phyloP scores from a whole-genome alignment of 2,888 invertebrate species.

The Scaptomyza caliginosa region DNA sequence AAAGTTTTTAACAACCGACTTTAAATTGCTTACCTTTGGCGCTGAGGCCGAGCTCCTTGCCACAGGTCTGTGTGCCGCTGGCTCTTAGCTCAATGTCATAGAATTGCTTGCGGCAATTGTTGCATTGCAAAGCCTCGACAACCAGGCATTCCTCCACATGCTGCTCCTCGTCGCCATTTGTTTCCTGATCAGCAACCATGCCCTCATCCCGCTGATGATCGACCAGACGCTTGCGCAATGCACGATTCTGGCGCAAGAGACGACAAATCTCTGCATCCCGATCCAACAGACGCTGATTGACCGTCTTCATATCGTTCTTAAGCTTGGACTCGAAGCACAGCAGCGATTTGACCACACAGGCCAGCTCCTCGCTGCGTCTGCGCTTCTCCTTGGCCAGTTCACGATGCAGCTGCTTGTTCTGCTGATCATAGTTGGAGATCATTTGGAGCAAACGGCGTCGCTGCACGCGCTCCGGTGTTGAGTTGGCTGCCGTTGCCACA shows the following conservation, averaged over 20 bases:
- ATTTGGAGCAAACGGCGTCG: constrained; percentile 80
- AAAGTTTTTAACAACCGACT: too few species aligned
- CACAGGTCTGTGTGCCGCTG: constrained; percentile 78
- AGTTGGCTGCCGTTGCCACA: constrained; percentile 33
- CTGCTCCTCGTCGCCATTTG: constrained; percentile 49
- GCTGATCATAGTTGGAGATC: constrained; percentile 81
- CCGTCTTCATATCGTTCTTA: constrained; percentile 83
- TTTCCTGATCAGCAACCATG: constrained; percentile 61
- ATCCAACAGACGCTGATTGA: constrained; percentile 81
- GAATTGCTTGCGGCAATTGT: constrained; percentile 83
- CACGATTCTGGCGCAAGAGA: constrained; percentile 79
- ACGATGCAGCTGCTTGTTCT: constrained; percentile 81
- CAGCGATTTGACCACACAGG: constrained; percentile 83
- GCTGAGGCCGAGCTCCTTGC: constrained; percentile 67
- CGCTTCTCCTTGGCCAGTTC: constrained; percentile 83
- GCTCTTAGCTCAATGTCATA: constrained; percentile 82
- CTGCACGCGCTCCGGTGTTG: constrained; percentile 71
- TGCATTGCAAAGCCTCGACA: constrained; percentile 83
- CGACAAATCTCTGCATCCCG: constrained; percentile 83
- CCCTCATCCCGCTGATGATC: constrained; percentile 71
- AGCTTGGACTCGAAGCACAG: constrained; percentile 83
- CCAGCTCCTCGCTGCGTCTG: constrained; percentile 82
- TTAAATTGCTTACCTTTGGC: constrained; percentile 63
- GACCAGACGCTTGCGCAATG: constrained; percentile 74
- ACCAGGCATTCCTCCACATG: constrained; percentile 73